phyloP scores from a whole-genome alignment of 2,113 vertebrate species.

The Cepphus grylle region DNA sequence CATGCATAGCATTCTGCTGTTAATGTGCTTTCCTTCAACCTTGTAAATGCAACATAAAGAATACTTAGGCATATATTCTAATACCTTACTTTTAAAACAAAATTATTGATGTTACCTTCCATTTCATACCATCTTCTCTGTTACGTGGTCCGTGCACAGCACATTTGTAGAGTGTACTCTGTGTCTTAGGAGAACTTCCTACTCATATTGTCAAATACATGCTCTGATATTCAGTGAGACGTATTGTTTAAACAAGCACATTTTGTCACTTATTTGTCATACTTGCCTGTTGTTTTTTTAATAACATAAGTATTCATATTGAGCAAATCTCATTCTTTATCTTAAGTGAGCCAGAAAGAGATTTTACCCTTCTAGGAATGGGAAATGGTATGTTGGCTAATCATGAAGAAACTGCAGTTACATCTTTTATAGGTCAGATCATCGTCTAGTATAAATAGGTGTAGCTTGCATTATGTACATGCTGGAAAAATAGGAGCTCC shows the following conservation, averaged over 20 bases:
- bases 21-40: not conserved
- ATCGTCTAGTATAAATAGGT: not conserved
- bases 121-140: not conserved
- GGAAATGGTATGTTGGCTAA: not conserved
- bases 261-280: conserved; percentile 38
- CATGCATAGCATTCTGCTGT: not conserved
- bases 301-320: conserved; percentile 10
- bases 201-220: not conserved
- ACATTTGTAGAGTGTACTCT: not conserved
- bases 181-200: not conserved
- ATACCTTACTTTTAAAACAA: not conserved
- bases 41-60: not conserved
- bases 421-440: not conserved
- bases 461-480: not conserved
- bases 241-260: conserved; percentile 14
- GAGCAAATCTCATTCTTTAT: not conserved
- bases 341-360: not conserved
- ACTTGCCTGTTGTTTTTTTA: not conserved
- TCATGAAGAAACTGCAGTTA: not conserved
- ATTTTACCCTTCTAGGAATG: not conserved
- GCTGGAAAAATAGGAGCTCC: not conserved
- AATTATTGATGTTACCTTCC: not conserved
- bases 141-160: not conserved
- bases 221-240: not conserved
- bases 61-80: not conserved